Evolutionary conservation across 2,113 vertebrate genomes (phyloP).

Genomic region (Syngnathus typhle): DNA sequence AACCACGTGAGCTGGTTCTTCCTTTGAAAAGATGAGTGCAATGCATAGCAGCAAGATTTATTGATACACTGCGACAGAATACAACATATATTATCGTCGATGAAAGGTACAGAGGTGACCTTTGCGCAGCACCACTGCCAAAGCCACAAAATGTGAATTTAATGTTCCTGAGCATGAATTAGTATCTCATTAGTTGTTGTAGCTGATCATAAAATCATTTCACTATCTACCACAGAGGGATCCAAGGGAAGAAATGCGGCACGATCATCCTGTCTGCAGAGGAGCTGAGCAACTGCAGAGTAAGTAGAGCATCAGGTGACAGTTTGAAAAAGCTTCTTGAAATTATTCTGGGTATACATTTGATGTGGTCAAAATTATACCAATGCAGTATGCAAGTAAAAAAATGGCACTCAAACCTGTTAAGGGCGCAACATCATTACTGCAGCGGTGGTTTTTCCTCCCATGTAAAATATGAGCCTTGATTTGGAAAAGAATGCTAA

Average conservation of each 20-base stretch:
- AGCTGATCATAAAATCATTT: background rate
- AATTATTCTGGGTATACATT: background rate
- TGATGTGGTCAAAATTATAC: background rate
- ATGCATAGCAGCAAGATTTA: background rate
- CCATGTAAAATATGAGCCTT: no score
- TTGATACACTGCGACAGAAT: background rate
- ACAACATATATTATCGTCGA: background rate
- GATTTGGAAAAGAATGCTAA: no score
- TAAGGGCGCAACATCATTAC: no score
- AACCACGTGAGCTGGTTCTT: background rate
- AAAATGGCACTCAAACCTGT: no score
- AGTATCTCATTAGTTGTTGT: background rate
- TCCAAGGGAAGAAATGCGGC: constrained; percentile 72
- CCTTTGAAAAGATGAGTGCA: background rate
- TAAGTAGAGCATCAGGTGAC: constrained; percentile 45
- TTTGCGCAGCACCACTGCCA: background rate
- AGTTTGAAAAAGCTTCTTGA: background rate
- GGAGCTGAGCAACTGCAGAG: constrained; percentile 73
- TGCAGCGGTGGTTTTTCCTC: no score
- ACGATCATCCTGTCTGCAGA: constrained; percentile 68
- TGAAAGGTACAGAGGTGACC: background rate
- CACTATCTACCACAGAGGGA: constrained; percentile 59
- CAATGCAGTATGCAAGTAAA: background rate
- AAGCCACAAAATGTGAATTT: background rate
- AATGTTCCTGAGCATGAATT: background rate